A percentile compares a stretch with the other conserved stretches of the same genome.
Conservation (phyloP, 2,888 invertebrate species). For the Opisthograptis luteolata region DNA sequence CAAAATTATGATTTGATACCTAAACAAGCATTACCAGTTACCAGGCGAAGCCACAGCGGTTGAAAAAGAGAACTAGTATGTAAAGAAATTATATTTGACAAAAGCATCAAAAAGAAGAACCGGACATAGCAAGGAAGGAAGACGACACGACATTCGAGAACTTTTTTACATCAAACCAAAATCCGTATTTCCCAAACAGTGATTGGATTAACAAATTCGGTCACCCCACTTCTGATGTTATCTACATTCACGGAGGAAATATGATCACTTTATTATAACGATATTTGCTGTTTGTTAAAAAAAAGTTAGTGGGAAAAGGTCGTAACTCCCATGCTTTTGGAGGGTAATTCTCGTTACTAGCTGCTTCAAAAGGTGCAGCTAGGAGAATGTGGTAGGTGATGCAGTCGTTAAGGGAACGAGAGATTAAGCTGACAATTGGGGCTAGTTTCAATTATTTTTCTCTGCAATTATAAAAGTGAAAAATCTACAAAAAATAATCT, state of each 20-base stretch:
- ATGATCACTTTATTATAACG: conserved; percentile 80
- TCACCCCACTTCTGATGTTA: conserved; percentile 65
- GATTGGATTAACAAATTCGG: conserved; percentile 70
- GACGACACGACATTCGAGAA: conserved; percentile 45
- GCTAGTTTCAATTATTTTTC: too few species aligned
- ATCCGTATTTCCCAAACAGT: conserved; percentile 59
- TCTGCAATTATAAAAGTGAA: too few species aligned
- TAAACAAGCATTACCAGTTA: not conserved
- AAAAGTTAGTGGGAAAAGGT: conserved; percentile 2
- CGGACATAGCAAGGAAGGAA: conserved; percentile 34
- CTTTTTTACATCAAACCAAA: conserved; percentile 43
- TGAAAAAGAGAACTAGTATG: too few species aligned
- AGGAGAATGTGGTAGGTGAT: conserved; percentile 1
- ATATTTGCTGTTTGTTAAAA: conserved; percentile 70
- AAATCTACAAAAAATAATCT: too few species aligned
- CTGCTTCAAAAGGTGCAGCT: not conserved
- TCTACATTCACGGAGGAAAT: conserved; percentile 62
- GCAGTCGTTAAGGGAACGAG: too few species aligned
- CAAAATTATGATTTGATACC: too few species aligned
- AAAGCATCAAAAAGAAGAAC: not conserved
- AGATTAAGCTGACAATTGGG: too few species aligned
- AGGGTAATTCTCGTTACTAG: not conserved
- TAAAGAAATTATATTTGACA: too few species aligned
- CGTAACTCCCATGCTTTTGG: not conserved
- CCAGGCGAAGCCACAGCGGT: not conserved